A percentile compares a stretch with the other conserved stretches of the same genome.
Conservation (phyloP, 2,797 vertebrate species). For the Leptatherina wallacei region DNA sequence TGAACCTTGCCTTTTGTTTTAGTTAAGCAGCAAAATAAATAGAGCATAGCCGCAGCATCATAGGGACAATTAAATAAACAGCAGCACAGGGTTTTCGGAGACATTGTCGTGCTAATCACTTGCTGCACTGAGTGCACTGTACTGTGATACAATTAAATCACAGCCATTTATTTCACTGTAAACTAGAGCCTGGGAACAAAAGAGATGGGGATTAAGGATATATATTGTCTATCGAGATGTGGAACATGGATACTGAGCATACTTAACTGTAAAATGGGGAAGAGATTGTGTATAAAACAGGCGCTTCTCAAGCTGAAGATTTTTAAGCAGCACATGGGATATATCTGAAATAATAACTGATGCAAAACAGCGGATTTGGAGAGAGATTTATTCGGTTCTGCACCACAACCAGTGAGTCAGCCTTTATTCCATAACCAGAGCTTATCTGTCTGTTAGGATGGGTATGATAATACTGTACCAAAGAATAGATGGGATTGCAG, state of each 20-base stretch:
- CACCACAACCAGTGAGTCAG: constrained; percentile 60
- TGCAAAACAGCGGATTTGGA: constrained; percentile 73
- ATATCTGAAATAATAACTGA: constrained; percentile 73
- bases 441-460: constrained; percentile 73
- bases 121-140: constrained; percentile 62
- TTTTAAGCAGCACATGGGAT: constrained; percentile 56
- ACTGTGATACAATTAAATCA: constrained; percentile 72
- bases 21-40: constrained; percentile 82
- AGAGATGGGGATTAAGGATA: constrained; percentile 58
- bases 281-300: background rate
- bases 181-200: constrained; percentile 56
- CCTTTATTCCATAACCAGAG: constrained; percentile 69
- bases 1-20: constrained; percentile 82
- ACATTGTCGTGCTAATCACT: constrained; percentile 78
- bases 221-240: constrained; percentile 61
- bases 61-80: constrained; percentile 83
- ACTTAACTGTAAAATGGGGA: constrained; percentile 48
- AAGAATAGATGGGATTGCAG: constrained; percentile 41
- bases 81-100: constrained; percentile 71
- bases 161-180: constrained; percentile 73
- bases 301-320: constrained; percentile 39
- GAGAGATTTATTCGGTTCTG: constrained; percentile 75
- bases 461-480: constrained; percentile 61
- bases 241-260: constrained; percentile 53
- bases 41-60: constrained; percentile 79